Conservation (phyloP, 2,113 vertebrate species). For the Hippocampus abdominalis region DNA sequence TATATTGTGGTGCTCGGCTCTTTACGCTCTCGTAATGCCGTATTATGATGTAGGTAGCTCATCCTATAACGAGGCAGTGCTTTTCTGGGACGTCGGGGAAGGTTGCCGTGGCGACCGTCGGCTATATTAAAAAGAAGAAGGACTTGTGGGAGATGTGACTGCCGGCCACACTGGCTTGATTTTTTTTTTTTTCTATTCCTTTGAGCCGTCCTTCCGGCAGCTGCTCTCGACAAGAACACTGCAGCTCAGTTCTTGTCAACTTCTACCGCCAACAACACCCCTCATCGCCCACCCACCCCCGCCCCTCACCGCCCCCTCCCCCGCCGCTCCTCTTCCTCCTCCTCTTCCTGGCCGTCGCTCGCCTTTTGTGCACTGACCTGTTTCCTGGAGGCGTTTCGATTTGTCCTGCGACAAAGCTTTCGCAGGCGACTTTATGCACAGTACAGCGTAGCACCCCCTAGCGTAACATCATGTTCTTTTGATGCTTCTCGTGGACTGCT, state of each 20-base stretch:
- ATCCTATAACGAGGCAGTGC: not conserved
- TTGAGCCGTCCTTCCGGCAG: constrained; percentile 60
- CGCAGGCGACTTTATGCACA: not conserved
- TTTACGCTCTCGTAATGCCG: not conserved
- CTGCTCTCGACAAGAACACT: constrained; percentile 58
- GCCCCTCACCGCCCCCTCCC: constrained; percentile 4
- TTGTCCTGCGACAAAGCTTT: constrained; percentile 17
- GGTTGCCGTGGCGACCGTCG: constrained; percentile 45
- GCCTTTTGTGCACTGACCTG: constrained; percentile 60
- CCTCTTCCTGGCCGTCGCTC: constrained; percentile 30
- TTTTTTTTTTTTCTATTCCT: constrained; percentile 41
- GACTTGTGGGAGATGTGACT: constrained; percentile 41
- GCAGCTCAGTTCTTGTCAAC: constrained; percentile 59
- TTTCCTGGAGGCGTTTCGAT: constrained; percentile 60
- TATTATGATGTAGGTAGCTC: not conserved
- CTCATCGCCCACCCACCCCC: not conserved
- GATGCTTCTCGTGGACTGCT: not conserved
- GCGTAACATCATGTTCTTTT: not conserved
- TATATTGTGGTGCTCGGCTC: not conserved
- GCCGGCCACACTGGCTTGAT: constrained; percentile 35
- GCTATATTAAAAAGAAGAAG: constrained; percentile 12
- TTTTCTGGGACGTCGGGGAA: constrained; percentile 5
- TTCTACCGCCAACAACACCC: constrained; percentile 20
- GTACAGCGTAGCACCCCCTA: not conserved
- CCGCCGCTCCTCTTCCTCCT: constrained; percentile 18